These are phyloP conservation scores for Cyrtorhinus lividipennis DNA, from an alignment of 1,140 invertebrate species.

Conservation along the genomic window DNA sequence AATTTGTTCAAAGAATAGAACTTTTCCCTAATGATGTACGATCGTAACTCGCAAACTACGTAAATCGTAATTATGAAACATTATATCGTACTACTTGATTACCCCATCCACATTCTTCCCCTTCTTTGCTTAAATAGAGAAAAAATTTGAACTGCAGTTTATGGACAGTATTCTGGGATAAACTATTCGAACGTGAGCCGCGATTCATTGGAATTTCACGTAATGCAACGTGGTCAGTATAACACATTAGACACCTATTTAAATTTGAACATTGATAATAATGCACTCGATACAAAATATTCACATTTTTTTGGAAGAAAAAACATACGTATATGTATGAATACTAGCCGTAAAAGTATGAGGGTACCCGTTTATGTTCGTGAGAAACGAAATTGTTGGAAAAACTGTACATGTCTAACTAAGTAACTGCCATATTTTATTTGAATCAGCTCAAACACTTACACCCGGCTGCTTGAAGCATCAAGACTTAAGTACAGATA, in stretches of 20 bases:
- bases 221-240: background rate
- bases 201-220: no score
- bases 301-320: background rate
- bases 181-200: no score
- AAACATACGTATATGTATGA: background rate
- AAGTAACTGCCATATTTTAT: conserved; percentile 2
- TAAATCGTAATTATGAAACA: no score
- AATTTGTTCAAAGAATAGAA: no score
- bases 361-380: conserved; percentile 7
- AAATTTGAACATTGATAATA: background rate
- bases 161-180: no score
- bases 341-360: background rate
- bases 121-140: no score
- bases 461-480: conserved; percentile 17
- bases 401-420: conserved; percentile 5
- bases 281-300: conserved; percentile 4
- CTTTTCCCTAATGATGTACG: no score
- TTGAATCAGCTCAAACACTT: conserved; percentile 1
- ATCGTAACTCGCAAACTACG: no score
- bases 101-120: no score
- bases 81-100: no score
- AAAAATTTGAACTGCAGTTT: no score
- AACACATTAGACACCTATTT: background rate
- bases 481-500: conserved; percentile 26
- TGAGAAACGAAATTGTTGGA: background rate